A percentile compares a stretch with the other conserved stretches of the same genome.
These are phyloP conservation scores for Caenorhabditis auriculariae DNA, from an alignment of 2,888 invertebrate genomes.

Conservation along the genomic window DNA sequence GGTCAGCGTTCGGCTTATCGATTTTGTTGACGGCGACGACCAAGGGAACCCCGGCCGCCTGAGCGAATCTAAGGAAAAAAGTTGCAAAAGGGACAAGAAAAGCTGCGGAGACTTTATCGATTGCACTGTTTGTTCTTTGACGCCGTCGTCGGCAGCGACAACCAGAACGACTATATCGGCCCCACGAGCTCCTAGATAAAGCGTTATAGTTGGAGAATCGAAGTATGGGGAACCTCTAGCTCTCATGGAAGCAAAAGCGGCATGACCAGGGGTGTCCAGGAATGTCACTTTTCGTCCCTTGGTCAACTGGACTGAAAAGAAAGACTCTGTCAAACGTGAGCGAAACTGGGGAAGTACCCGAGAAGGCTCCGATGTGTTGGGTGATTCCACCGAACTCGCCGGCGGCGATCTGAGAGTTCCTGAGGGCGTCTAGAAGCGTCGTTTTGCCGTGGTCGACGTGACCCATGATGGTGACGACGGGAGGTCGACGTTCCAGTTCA, in stretches of 20 bases:
- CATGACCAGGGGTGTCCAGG: slow-evolving; percentile 97
- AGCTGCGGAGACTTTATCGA: slow-evolving; percentile 71
- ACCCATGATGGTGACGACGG: slow-evolving; percentile 97
- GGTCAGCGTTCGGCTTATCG: slow-evolving; percentile 85
- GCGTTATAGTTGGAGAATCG: no score
- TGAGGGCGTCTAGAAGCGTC: slow-evolving; percentile 73
- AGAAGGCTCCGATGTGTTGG: slow-evolving; percentile 97
- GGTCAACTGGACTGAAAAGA: slow-evolving; percentile 24
- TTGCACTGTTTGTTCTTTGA: slow-evolving; percentile 92
- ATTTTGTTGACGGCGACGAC: slow-evolving; percentile 97
- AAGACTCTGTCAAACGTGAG: background rate
- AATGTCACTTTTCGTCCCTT: slow-evolving; percentile 74
- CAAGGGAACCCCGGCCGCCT: slow-evolving; percentile 77
- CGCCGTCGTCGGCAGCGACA: slow-evolving; percentile 97
- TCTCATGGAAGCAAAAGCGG: slow-evolving; percentile 91
- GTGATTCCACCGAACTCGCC: slow-evolving; percentile 97
- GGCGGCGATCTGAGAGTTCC: slow-evolving; percentile 80
- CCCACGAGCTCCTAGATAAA: slow-evolving; percentile 79
- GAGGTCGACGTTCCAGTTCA: slow-evolving; percentile 77
- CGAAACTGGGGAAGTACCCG: slow-evolving; percentile 68
- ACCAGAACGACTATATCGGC: slow-evolving; percentile 83
- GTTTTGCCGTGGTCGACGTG: slow-evolving; percentile 99
- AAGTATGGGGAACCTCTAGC: no score
- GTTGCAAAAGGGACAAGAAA: background rate
- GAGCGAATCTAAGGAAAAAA: slow-evolving; percentile 71